These are phyloP conservation scores for Melanchra persicariae DNA, from an alignment of 2,888 invertebrate species.

Conservation along the genomic window DNA sequence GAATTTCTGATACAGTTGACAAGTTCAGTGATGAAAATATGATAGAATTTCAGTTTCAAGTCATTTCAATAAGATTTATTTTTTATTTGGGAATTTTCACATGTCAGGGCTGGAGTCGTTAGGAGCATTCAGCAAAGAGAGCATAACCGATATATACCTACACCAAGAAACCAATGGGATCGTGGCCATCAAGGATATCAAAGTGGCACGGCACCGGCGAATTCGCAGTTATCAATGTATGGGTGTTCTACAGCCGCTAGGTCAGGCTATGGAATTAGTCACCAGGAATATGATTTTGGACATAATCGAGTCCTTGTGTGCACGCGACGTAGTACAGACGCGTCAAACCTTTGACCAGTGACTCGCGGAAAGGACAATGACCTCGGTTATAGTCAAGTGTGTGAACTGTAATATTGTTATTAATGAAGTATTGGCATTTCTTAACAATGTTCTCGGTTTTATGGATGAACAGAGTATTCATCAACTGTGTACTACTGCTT, in stretches of 20 bases:
- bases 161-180: constrained; percentile 63
- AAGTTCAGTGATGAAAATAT: constrained; percentile 63
- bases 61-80: constrained; percentile 59
- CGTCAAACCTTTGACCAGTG: no score
- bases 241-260: constrained; percentile 19
- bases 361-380: no score
- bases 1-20: constrained; percentile 62
- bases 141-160: constrained; percentile 61
- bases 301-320: no score
- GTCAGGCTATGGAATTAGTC: constrained; percentile 18
- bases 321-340: no score
- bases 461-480: constrained; percentile 15
- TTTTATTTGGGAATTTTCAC: no score
- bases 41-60: constrained; percentile 63
- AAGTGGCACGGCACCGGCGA: constrained; percentile 19
- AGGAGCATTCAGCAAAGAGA: constrained; percentile 60
- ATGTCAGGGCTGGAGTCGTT: no score
- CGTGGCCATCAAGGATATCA: constrained; percentile 63
- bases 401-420: constrained; percentile 4
- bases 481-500: neutral
- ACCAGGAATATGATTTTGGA: constrained; percentile 18
- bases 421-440: constrained; percentile 4
- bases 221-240: constrained; percentile 15
- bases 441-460: neutral
- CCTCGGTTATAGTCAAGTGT: neutral